phyloP scores from a whole-genome alignment of 2,797 vertebrate species.

The Chrosomus eos region DNA sequence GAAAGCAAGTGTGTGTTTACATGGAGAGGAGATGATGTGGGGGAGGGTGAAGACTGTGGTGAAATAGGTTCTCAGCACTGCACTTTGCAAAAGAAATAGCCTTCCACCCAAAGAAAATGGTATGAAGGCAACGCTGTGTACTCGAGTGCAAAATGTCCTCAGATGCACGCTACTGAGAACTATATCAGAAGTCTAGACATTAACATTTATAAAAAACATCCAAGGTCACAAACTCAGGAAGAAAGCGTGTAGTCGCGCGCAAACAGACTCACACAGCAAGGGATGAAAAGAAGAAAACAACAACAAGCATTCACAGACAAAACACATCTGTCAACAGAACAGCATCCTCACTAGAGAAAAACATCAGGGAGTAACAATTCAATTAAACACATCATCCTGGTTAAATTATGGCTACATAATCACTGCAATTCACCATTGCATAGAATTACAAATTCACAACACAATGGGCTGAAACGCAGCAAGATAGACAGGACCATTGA shows the following conservation, averaged over 20 bases:
- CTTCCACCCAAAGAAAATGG: conserved; percentile 24
- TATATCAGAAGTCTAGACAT: conserved; percentile 44
- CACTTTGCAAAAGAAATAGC: conserved; percentile 41
- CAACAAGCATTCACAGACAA: conserved; percentile 46
- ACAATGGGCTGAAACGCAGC: conserved; percentile 35
- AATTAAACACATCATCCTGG: conserved; percentile 79
- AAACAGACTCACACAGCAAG: conserved; percentile 47
- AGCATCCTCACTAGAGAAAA: conserved; percentile 70
- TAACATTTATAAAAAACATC: conserved; percentile 42
- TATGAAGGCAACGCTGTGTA: conserved; percentile 25
- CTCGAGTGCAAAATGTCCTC: conserved; percentile 19
- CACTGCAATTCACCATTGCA: conserved; percentile 77
- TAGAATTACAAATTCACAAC: conserved; percentile 61
- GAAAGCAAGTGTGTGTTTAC: conserved; percentile 34
- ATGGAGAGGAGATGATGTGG: conserved; percentile 39
- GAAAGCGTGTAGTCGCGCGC: conserved; percentile 34
- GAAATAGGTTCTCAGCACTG: conserved; percentile 36
- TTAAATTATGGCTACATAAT: conserved; percentile 81
- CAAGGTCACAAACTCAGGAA: conserved; percentile 39
- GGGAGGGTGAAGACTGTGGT: conserved; percentile 34
- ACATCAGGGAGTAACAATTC: conserved; percentile 78
- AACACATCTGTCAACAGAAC: conserved; percentile 70
- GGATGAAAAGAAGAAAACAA: conserved; percentile 45
- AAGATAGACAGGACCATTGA: conserved; percentile 35
- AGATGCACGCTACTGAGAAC: conserved; percentile 17